A percentile compares a stretch with the other conserved stretches of the same genome.
Evolutionary conservation across 2,113 vertebrate species (phyloP).

Genomic region (Mobula hypostoma): DNA sequence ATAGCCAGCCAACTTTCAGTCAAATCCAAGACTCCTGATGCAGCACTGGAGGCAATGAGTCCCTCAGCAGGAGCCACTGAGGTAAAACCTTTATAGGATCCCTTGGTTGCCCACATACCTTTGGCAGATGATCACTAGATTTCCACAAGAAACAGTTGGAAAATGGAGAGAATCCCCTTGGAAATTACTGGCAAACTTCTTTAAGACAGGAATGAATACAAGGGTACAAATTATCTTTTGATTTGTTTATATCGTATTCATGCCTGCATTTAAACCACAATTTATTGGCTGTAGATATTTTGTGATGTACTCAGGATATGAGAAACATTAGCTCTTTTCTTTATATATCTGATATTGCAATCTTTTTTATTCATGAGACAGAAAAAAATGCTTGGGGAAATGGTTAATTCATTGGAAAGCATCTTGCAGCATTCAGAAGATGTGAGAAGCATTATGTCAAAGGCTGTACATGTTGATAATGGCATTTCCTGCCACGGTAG

Average conservation of each 20-base stretch:
- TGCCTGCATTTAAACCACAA: not conserved
- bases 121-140: not conserved
- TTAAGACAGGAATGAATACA: not conserved
- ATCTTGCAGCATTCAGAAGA: too few relatives aligned
- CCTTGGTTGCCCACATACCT: not conserved
- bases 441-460: too few relatives aligned
- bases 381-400: too few relatives aligned
- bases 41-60: not conserved
- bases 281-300: not conserved
- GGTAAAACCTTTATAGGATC: not conserved
- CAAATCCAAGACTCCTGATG: not conserved
- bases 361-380: not conserved
- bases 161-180: not conserved
- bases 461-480: too few relatives aligned
- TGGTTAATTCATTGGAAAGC: too few relatives aligned
- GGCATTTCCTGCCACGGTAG: too few relatives aligned
- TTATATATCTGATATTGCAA: not conserved
- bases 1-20: not conserved
- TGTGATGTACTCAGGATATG: not conserved
- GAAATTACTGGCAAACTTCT: not conserved
- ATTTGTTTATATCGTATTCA: not conserved
- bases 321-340: not conserved
- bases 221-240: too few relatives aligned
- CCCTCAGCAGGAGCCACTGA: not conserved
- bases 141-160: not conserved